Evolutionary conservation across 2,113 vertebrate genomes (phyloP).

Genomic region (Eonycteris spelaea): DNA sequence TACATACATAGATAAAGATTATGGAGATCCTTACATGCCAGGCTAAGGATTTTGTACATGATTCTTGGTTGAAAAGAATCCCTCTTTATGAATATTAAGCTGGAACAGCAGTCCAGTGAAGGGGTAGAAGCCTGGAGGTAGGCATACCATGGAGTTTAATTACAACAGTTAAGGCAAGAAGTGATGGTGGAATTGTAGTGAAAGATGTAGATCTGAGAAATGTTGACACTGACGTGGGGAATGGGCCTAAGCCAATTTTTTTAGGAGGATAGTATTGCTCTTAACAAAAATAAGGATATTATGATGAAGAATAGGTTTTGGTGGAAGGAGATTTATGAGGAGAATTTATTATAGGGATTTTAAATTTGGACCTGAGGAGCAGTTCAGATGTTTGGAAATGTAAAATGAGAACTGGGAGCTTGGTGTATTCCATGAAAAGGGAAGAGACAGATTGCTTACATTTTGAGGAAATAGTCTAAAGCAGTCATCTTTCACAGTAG

Average conservation of each 20-base stretch:
- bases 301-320: neutral
- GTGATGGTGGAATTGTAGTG: neutral
- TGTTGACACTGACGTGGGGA: neutral
- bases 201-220: neutral
- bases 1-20: neutral
- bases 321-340: neutral
- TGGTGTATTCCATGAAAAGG: neutral
- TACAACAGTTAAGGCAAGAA: neutral
- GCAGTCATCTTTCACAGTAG: neutral
- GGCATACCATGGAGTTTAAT: neutral
- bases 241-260: neutral
- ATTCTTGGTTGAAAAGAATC: slow-evolving; percentile 16
- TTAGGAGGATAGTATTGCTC: neutral
- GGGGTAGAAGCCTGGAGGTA: neutral
- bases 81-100: neutral
- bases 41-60: neutral
- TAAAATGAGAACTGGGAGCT: neutral
- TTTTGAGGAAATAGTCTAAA: neutral
- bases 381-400: neutral
- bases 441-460: neutral
- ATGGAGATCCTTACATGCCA: neutral
- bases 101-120: neutral
- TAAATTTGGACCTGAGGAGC: neutral
- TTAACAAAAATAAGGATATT: neutral
- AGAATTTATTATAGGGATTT: neutral